Evolutionary conservation across 2,888 invertebrate genomes (phyloP).

Genomic region (Lamellibrachia satsuma): DNA sequence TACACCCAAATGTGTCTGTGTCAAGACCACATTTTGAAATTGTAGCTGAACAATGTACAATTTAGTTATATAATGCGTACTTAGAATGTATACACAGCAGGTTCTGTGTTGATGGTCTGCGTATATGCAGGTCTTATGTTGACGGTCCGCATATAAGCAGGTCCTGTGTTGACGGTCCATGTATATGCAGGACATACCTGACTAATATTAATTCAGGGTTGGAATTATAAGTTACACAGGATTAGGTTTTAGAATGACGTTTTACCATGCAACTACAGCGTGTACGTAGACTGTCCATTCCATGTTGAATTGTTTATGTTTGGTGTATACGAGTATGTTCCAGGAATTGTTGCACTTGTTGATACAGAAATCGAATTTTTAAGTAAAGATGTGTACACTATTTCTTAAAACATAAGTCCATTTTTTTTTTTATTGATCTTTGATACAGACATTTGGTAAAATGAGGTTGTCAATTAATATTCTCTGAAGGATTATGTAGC

Average conservation of each 20-base stretch:
- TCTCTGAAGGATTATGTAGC: too few species aligned
- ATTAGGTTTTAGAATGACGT: neutral
- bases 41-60: neutral
- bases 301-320: neutral
- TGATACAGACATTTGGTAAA: too few species aligned
- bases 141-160: neutral
- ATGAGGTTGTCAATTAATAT: too few species aligned
- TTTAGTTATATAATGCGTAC: neutral
- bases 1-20: neutral
- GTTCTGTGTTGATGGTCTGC: neutral
- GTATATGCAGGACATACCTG: neutral
- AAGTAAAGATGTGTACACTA: too few species aligned
- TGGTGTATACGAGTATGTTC: neutral
- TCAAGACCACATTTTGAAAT: neutral
- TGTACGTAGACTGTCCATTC: neutral
- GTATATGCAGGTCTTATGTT: neutral
- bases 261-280: neutral
- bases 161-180: neutral
- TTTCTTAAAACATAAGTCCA: too few species aligned
- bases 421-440: too few species aligned
- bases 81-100: too few species aligned
- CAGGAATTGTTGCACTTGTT: neutral
- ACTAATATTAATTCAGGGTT: neutral
- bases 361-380: neutral
- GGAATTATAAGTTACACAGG: neutral